Conservation (phyloP, 2,797 vertebrate genomes). For the Notolepis coatsorum region DNA sequence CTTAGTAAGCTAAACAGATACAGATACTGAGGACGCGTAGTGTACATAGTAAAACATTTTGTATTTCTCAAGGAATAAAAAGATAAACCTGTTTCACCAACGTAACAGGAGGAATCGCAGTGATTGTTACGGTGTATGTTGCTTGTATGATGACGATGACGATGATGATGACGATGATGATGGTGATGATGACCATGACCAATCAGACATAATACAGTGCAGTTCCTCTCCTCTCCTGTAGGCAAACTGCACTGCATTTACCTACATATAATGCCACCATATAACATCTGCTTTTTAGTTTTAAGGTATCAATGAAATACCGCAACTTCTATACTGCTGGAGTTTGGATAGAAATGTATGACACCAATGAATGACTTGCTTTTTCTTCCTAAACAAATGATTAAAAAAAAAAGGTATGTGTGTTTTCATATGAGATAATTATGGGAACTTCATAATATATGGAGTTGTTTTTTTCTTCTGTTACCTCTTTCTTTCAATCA, state of each 20-base stretch:
- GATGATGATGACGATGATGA: no score
- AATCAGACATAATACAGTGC: constrained; percentile 26
- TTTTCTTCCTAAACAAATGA: constrained; percentile 62
- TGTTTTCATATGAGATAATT: constrained; percentile 69
- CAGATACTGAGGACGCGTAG: constrained; percentile 52
- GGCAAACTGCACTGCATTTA: constrained; percentile 44
- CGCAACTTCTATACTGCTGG: constrained; percentile 63
- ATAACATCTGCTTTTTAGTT: constrained; percentile 48
- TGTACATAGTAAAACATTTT: constrained; percentile 80
- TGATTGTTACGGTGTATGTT: constrained; percentile 34
- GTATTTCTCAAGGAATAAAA: constrained; percentile 67
- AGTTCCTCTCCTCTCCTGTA: constrained; percentile 30
- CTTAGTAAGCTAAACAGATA: constrained; percentile 33
- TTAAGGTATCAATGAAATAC: constrained; percentile 37
- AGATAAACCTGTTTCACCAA: constrained; percentile 48
- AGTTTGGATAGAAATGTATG: constrained; percentile 73
- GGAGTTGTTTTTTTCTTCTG: constrained; percentile 53
- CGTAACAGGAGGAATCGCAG: constrained; percentile 42
- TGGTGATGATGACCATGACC: no score
- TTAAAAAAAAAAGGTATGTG: constrained; percentile 51
- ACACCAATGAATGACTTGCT: constrained; percentile 82
- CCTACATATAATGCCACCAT: constrained; percentile 38
- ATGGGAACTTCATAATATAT: constrained; percentile 68
- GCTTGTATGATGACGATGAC: constrained; percentile 35
- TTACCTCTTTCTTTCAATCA: constrained; percentile 47